phyloP scores from a whole-genome alignment of 2,113 vertebrate species.

The Hepsetus odoe region DNA sequence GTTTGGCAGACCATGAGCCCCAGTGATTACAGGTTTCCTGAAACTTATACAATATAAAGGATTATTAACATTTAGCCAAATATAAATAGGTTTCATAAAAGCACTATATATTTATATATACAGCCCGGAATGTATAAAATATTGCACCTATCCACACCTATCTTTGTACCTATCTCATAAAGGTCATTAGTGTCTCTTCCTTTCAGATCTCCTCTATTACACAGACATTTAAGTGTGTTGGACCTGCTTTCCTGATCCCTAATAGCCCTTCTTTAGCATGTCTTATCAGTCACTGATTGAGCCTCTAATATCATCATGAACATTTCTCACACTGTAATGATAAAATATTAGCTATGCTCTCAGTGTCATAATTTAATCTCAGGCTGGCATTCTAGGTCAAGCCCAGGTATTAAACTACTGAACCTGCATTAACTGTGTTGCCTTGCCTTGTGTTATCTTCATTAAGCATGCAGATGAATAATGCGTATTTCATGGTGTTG shows the following conservation, averaged over 20 bases:
- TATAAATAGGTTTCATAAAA: not conserved
- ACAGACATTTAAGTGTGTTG: slow-evolving; percentile 47
- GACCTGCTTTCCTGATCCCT: slow-evolving; percentile 50
- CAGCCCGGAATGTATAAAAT: slow-evolving; percentile 4
- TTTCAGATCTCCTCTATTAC: slow-evolving; percentile 49
- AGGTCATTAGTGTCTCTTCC: slow-evolving; percentile 50
- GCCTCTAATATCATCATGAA: slow-evolving; percentile 53
- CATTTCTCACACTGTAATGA: slow-evolving; percentile 55
- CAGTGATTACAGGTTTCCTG: not conserved
- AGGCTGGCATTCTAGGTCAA: slow-evolving; percentile 49
- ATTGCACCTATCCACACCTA: slow-evolving; percentile 25
- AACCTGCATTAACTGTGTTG: slow-evolving; percentile 26
- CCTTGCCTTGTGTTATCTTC: slow-evolving; percentile 3
- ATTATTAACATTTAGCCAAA: not conserved
- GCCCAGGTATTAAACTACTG: slow-evolving; percentile 38
- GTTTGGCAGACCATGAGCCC: not conserved
- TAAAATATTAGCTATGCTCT: slow-evolving; percentile 54
- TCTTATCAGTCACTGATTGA: slow-evolving; percentile 54
- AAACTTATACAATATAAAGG: too few species aligned
- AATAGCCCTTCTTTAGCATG: slow-evolving; percentile 56
- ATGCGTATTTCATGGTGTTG: not conserved
- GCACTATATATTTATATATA: not conserved
- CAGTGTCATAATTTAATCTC: slow-evolving; percentile 51
- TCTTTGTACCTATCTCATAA: slow-evolving; percentile 28
- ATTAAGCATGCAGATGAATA: not conserved